These are phyloP conservation scores for Montipora capricornis DNA, from an alignment of 64 coral and sea anemone genomes.

Conservation along the genomic window DNA sequence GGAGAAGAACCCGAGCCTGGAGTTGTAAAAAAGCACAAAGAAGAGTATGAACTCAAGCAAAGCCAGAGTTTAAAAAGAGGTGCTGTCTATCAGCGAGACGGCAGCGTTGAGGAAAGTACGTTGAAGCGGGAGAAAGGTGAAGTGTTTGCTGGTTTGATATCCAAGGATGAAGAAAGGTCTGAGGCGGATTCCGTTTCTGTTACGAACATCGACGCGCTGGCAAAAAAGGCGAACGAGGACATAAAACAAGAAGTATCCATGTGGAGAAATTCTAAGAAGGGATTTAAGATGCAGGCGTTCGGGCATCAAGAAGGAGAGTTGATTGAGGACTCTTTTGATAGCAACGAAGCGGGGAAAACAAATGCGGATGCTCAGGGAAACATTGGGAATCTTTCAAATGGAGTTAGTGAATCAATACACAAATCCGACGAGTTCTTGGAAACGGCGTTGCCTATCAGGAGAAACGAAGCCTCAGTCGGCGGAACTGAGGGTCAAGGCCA, in stretches of 20 bases:
- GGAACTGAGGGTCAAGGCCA: neutral
- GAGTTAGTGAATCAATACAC: neutral
- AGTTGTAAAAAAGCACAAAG: conserved; percentile 52
- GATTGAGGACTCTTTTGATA: neutral
- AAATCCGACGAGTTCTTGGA: neutral
- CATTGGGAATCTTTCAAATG: neutral
- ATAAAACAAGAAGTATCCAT: conserved; percentile 48
- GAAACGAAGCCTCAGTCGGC: neutral
- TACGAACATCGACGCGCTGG: conserved; percentile 11
- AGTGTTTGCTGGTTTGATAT: neutral
- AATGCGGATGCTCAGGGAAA: neutral
- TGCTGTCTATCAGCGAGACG: neutral
- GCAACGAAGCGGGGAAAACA: neutral
- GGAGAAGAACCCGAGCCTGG: conserved; percentile 62
- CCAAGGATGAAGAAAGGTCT: neutral
- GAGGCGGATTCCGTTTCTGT: neutral
- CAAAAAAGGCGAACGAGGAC: conserved; percentile 59
- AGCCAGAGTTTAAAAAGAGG: neutral
- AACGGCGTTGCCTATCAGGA: neutral
- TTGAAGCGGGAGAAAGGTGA: conserved; percentile 12
- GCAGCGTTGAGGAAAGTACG: neutral
- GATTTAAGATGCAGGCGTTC: neutral
- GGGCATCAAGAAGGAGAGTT: neutral
- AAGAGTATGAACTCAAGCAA: conserved; percentile 58
- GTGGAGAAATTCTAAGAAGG: conserved; percentile 25